Evolutionary conservation across 2,113 vertebrate species (phyloP).

Genomic region (Perca flavescens): DNA sequence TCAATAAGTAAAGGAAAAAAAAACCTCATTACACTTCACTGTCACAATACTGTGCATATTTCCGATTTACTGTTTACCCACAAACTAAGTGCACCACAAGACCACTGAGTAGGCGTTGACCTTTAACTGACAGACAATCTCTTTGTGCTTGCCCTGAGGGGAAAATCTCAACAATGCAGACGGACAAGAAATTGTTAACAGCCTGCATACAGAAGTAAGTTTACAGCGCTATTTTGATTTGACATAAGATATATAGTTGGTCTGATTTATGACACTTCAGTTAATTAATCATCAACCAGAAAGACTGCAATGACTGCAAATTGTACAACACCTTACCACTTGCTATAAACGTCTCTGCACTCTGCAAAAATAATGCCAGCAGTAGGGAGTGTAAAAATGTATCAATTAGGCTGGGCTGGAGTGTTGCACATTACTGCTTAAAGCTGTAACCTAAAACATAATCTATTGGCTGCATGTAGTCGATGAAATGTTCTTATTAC

Average conservation of each 20-base stretch:
- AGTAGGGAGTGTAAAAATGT: background rate
- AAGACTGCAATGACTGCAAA: conserved; percentile 10
- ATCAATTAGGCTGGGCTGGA: conserved; percentile 24
- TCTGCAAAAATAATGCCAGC: conserved; percentile 21
- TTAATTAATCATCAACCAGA: conserved; percentile 61
- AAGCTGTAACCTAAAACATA: conserved; percentile 2
- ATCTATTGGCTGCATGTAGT: background rate
- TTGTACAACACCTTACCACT: background rate
- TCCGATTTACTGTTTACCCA: conserved; percentile 34
- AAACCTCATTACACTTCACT: background rate
- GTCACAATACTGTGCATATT: conserved; percentile 8
- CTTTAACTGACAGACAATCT: conserved; percentile 61
- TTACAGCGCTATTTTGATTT: conserved; percentile 19
- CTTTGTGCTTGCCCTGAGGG: conserved; percentile 41
- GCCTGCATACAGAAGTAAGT: conserved; percentile 8
- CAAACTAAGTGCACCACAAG: conserved; percentile 42
- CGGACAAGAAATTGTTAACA: conserved; percentile 28
- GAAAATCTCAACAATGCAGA: conserved; percentile 47
- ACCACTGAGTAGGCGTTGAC: conserved; percentile 58
- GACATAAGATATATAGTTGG: background rate
- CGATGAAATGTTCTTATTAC: background rate
- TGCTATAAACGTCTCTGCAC: conserved; percentile 6
- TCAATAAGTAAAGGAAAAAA: conserved; percentile 19
- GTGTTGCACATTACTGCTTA: conserved; percentile 15
- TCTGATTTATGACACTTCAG: conserved; percentile 49